Evolutionary conservation across 2,888 invertebrate genomes (phyloP).

Genomic region (Priocnemis perturbator): DNA sequence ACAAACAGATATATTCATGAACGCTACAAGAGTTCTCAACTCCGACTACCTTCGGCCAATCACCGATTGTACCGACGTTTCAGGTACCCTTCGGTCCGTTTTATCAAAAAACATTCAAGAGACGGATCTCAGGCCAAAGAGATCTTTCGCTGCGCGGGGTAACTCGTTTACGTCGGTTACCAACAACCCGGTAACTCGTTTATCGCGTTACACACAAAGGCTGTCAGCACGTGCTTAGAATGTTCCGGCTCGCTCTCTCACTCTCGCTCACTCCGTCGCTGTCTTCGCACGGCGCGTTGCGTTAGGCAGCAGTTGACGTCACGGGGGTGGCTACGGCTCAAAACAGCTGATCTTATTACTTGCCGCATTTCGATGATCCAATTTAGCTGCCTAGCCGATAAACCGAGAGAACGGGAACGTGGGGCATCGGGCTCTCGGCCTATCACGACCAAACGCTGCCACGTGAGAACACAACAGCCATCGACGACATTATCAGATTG

Average conservation of each 20-base stretch:
- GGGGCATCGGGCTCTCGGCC: not conserved
- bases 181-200: not conserved
- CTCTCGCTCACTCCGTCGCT: too few species aligned
- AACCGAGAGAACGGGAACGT: slow-evolving; percentile 7
- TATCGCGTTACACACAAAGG: not conserved
- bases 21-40: too few species aligned
- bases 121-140: too few species aligned
- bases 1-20: too few species aligned
- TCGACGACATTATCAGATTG: too few species aligned
- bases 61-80: too few species aligned
- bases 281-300: not conserved
- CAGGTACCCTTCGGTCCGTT: too few species aligned
- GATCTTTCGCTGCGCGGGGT: not conserved
- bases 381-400: slow-evolving; percentile 23
- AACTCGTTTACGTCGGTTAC: slow-evolving; percentile 5
- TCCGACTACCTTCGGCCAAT: too few species aligned
- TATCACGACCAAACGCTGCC: not conserved
- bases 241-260: not conserved
- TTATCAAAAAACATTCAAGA: too few species aligned
- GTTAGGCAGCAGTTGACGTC: slow-evolving; percentile 16
- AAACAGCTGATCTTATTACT: slow-evolving; percentile 38
- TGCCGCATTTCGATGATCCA: slow-evolving; percentile 37
- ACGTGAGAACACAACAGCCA: not conserved
- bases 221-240: slow-evolving; percentile 1
- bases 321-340: slow-evolving; percentile 7